Conservation (phyloP, 2,888 invertebrate genomes). For the Eueremaeus valkanovi region DNA sequence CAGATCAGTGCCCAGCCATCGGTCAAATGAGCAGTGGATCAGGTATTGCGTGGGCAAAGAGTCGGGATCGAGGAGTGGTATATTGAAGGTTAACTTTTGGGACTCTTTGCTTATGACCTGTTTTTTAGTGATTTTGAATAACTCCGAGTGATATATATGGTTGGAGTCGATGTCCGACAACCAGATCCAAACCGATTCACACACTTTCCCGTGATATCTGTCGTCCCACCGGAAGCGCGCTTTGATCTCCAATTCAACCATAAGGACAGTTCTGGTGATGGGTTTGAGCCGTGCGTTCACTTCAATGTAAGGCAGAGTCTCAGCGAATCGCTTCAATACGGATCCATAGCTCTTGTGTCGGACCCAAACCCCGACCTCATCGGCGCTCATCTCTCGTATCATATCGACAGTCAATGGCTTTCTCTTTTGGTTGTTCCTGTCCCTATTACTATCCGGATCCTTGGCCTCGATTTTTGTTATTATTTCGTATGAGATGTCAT, state of each 20-base stretch:
- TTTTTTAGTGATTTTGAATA: slow-evolving; percentile 75
- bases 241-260: slow-evolving; percentile 72
- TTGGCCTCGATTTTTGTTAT: slow-evolving; percentile 68
- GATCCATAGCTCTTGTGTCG: slow-evolving; percentile 71
- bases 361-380: slow-evolving; percentile 71
- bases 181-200: slow-evolving; percentile 95
- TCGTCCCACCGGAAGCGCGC: slow-evolving; percentile 81
- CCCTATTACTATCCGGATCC: no score
- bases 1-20: slow-evolving; percentile 65
- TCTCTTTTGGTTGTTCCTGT: no score
- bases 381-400: slow-evolving; percentile 77
- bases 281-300: slow-evolving; percentile 84
- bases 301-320: slow-evolving; percentile 77
- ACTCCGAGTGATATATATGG: slow-evolving; percentile 92
- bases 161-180: slow-evolving; percentile 90
- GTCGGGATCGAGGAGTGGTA: slow-evolving; percentile 70
- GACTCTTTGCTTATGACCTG: slow-evolving; percentile 69
- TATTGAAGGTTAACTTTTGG: slow-evolving; percentile 86
- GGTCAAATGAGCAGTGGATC: slow-evolving; percentile 78
- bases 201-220: slow-evolving; percentile 76
- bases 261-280: slow-evolving; percentile 84
- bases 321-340: slow-evolving; percentile 73
- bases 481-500: slow-evolving; percentile 61
- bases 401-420: slow-evolving; percentile 72
- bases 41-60: slow-evolving; percentile 89